A percentile compares a stretch with the other conserved stretches of the same genome.
Conservation (phyloP, 2,888 invertebrate genomes). For the Nycteola revayana region DNA sequence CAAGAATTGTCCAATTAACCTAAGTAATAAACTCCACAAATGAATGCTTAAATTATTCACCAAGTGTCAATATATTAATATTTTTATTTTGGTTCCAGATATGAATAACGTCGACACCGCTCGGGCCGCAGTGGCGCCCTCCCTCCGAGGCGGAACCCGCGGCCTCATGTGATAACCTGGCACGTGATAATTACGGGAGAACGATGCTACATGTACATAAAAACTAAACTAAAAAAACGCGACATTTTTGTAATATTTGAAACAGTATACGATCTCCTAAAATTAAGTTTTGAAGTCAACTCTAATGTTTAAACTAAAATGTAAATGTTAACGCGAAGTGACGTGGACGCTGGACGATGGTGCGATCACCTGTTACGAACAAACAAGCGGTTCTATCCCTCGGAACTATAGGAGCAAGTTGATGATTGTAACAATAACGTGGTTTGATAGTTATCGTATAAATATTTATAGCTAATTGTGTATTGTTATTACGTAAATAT, state of each 20-base stretch:
- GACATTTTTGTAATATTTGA: constrained; percentile 81
- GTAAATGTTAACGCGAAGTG: constrained; percentile 67
- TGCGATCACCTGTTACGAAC: constrained; percentile 65
- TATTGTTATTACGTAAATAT: constrained; percentile 82
- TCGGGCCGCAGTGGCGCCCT: constrained; percentile 37
- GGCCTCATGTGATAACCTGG: constrained; percentile 34
- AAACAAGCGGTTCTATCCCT: constrained; percentile 55
- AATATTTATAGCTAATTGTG: constrained; percentile 83
- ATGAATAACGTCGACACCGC: constrained; percentile 67
- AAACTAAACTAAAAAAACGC: constrained; percentile 42
- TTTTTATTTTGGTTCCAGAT: constrained; percentile 63
- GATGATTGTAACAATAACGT: constrained; percentile 74
- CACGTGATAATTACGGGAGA: constrained; percentile 72
- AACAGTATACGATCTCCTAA: constrained; percentile 83
- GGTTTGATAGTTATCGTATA: constrained; percentile 81
- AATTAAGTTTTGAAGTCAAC: constrained; percentile 81
- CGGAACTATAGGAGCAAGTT: constrained; percentile 64
- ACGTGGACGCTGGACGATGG: constrained; percentile 69
- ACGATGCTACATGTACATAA: constrained; percentile 79
- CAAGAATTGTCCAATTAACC: constrained; percentile 23
- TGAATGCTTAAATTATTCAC: constrained; percentile 25
- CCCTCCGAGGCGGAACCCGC: constrained; percentile 26
- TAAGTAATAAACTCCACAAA: constrained; percentile 28
- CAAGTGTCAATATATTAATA: constrained; percentile 20
- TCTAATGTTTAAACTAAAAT: constrained; percentile 69